Conservation (phyloP, 2,888 invertebrate genomes). For the Formica aserva region DNA sequence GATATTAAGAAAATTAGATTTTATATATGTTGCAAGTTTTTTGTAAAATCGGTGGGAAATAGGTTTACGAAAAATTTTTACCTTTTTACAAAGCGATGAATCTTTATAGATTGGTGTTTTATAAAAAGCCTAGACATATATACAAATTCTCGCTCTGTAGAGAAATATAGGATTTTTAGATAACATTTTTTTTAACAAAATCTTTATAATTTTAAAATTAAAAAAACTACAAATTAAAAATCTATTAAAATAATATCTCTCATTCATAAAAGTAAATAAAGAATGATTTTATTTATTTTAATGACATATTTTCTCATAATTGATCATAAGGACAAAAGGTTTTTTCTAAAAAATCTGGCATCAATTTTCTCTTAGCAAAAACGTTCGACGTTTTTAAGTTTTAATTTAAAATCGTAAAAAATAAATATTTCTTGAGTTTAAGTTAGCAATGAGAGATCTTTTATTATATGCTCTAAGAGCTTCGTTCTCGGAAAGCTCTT, state of each 20-base stretch:
- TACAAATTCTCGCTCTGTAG: background rate
- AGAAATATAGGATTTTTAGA: background rate
- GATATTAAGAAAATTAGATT: background rate
- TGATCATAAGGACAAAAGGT: background rate
- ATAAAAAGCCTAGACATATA: background rate
- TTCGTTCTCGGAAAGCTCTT: background rate
- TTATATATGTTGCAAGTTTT: background rate
- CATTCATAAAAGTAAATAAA: background rate
- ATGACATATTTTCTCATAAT: background rate
- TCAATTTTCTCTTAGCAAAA: background rate
- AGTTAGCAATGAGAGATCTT: background rate
- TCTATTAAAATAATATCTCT: background rate
- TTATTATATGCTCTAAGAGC: background rate
- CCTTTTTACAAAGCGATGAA: background rate
- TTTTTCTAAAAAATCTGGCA: background rate
- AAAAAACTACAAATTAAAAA: background rate
- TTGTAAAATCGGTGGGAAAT: background rate
- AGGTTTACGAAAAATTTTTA: background rate
- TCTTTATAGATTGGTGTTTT: too few relatives aligned
- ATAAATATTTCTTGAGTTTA: background rate
- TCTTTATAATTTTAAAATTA: background rate
- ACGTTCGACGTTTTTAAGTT: background rate
- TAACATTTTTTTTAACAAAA: background rate
- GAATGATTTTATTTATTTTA: background rate
- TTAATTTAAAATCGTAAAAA: conserved; percentile 9